Conservation (phyloP, 2,797 vertebrate species). For the Bryconaethiops microstoma region DNA sequence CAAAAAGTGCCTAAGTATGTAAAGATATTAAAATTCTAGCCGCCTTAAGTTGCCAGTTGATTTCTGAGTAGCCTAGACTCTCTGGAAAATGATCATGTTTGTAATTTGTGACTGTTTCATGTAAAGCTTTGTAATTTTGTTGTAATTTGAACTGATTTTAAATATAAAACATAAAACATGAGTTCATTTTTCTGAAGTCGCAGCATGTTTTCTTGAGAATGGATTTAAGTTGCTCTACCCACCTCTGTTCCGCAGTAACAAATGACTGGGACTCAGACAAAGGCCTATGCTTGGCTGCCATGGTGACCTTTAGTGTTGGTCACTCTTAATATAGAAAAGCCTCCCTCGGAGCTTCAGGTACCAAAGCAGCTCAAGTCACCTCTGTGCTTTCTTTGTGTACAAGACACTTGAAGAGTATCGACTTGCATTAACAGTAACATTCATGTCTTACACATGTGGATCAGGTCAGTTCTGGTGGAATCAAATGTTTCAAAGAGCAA, state of each 20-base stretch:
- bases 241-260: conserved; percentile 5
- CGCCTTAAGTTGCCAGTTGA: no score
- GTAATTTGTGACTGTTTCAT: no score
- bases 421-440: background rate
- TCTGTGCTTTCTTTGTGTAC: conserved; percentile 21
- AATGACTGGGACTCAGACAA: conserved; percentile 29
- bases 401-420: background rate
- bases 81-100: no score
- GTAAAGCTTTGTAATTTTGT: no score
- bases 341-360: conserved; percentile 4
- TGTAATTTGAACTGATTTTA: no score
- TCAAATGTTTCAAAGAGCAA: conserved; percentile 15
- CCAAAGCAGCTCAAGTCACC: conserved; percentile 9
- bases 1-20: no score
- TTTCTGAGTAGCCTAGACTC: no score
- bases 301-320: conserved; percentile 22
- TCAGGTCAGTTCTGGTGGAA: background rate
- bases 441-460: background rate
- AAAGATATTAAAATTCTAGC: no score
- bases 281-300: conserved; percentile 35
- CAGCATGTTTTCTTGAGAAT: background rate
- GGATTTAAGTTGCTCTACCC: background rate
- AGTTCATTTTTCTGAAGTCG: no score
- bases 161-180: no score
- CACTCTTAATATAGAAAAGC: conserved; percentile 17